phyloP scores from a whole-genome alignment of 2,113 vertebrate species.

The Poecilia latipinna region DNA sequence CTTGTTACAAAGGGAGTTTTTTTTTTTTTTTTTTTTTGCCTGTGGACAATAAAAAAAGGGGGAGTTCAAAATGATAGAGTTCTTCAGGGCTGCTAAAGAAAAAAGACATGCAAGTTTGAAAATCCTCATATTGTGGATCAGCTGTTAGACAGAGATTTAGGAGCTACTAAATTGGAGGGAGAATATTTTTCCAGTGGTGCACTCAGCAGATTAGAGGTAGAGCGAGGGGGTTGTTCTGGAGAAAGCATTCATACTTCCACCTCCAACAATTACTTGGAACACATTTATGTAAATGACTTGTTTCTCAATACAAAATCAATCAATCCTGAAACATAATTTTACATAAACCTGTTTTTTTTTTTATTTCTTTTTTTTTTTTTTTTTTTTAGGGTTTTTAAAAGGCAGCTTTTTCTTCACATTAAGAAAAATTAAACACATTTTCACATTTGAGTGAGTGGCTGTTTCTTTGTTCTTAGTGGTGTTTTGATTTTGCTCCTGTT shows the following conservation, averaged over 20 bases:
- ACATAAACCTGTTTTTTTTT: slow-evolving; percentile 13
- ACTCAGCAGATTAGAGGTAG: slow-evolving; percentile 48
- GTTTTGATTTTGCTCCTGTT: slow-evolving; percentile 27
- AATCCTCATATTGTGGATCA: slow-evolving; percentile 35
- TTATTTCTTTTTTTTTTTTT: neutral
- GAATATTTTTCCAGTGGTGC: slow-evolving; percentile 28
- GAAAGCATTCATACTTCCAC: slow-evolving; percentile 18
- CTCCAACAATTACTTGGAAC: slow-evolving; percentile 12
- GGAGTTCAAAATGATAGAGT: slow-evolving; percentile 13
- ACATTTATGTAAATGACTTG: slow-evolving; percentile 11
- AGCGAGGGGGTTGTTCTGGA: slow-evolving; percentile 18
- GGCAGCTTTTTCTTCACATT: slow-evolving; percentile 20
- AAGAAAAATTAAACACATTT: slow-evolving; percentile 15
- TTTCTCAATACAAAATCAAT: slow-evolving; percentile 29
- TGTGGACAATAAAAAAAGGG: no score
- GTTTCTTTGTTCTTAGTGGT: slow-evolving; percentile 28
- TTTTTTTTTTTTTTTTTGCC: no score
- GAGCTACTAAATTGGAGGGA: slow-evolving; percentile 49
- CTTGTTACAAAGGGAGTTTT: slow-evolving; percentile 3
- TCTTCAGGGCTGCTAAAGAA: neutral
- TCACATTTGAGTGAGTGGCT: slow-evolving; percentile 19
- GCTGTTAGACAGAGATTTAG: slow-evolving; percentile 58
- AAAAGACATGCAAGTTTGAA: slow-evolving; percentile 30
- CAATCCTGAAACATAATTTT: slow-evolving; percentile 25
- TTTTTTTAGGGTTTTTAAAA: neutral